Evolutionary conservation across 92 coral and sea anemone genomes (phyloP).

Genomic region (Isaurus tuberculatus): DNA sequence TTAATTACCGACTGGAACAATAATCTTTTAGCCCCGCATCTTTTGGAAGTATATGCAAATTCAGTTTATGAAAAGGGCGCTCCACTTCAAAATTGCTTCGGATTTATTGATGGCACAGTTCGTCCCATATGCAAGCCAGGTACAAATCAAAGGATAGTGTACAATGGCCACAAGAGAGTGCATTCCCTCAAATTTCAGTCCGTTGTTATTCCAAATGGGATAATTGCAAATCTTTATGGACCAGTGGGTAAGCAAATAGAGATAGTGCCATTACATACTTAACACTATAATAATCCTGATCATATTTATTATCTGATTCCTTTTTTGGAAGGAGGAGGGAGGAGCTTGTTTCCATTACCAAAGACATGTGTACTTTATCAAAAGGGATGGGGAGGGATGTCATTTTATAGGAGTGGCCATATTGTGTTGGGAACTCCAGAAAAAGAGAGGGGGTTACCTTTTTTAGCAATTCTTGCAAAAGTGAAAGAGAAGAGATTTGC

Average conservation of each 20-base stretch:
- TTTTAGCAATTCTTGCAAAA: no score
- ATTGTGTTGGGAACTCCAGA: no score
- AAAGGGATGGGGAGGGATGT: no score
- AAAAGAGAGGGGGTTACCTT: no score
- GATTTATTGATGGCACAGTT: neutral
- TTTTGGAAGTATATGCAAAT: neutral
- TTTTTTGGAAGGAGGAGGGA: no score
- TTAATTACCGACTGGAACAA: neutral
- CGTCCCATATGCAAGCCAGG: neutral
- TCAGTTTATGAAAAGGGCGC: neutral
- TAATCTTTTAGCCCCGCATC: neutral
- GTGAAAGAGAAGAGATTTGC: no score
- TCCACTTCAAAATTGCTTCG: neutral
- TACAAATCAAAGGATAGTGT: neutral
- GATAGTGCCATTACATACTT: no score
- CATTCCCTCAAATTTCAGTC: slow-evolving; percentile 11
- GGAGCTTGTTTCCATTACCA: no score
- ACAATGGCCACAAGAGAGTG: slow-evolving; percentile 6
- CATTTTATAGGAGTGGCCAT: no score
- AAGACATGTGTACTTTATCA: no score
- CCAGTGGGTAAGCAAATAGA: slow-evolving; percentile 4
- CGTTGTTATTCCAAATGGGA: neutral
- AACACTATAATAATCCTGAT: no score
- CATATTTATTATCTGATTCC: no score
- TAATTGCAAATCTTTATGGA: slow-evolving; percentile 8